These are phyloP conservation scores for Sesia apiformis DNA, from an alignment of 2,888 invertebrate species.

Conservation along the genomic window DNA sequence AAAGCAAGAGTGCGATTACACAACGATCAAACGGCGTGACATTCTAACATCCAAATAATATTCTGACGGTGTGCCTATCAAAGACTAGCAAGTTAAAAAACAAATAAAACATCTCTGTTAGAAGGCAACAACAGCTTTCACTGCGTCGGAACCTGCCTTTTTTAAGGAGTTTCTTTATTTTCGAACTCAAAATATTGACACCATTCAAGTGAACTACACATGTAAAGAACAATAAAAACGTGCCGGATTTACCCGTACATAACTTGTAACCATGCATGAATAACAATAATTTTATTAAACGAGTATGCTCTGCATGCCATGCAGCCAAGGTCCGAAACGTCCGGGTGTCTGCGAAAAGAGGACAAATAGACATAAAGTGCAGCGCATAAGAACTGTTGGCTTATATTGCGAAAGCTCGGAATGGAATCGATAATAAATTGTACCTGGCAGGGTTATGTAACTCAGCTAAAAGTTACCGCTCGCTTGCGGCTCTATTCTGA, in stretches of 20 bases:
- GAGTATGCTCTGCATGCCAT: neutral
- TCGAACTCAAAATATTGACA: too few relatives aligned
- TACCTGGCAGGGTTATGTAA: conserved; percentile 61
- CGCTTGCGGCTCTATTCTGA: conserved; percentile 51
- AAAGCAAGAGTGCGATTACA: conserved; percentile 12
- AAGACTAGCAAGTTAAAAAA: conserved; percentile 19
- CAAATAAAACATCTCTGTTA: conserved; percentile 7
- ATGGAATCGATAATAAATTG: conserved; percentile 65
- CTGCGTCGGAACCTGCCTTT: conserved; percentile 1
- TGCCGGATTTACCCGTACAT: too few relatives aligned
- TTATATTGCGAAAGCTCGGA: conserved; percentile 66
- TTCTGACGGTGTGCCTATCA: conserved; percentile 12
- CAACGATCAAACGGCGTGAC: conserved; percentile 11
- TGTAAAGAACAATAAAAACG: too few relatives aligned
- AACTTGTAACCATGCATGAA: too few relatives aligned
- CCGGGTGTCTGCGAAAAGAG: conserved; percentile 31
- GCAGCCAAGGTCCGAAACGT: conserved; percentile 18
- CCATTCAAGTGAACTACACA: too few relatives aligned
- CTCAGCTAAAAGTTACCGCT: conserved; percentile 65
- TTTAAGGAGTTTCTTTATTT: too few relatives aligned
- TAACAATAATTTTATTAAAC: too few relatives aligned
- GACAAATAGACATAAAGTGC: conserved; percentile 29
- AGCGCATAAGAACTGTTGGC: conserved; percentile 42
- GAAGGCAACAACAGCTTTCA: conserved; percentile 23
- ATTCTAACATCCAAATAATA: conserved; percentile 9